Evolutionary conservation across 2,888 invertebrate species (phyloP), one percentile per base, ranked within the genome.

Genomic region (Prenolepis imparis): DNA sequence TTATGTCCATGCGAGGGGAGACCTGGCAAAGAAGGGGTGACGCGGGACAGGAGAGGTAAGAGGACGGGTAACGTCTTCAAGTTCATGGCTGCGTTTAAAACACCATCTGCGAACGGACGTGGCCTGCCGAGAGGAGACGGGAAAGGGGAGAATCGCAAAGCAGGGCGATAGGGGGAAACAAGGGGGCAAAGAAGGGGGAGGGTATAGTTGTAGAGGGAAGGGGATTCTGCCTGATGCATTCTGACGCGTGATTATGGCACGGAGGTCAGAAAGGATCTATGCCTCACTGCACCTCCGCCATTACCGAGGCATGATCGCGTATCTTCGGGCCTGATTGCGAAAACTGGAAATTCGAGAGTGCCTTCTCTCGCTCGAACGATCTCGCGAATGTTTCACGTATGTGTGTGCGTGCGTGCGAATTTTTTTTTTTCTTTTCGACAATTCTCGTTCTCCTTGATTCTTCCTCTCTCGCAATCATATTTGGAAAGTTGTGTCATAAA

Each of bases 231-330:
- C 88, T 86, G 93, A 91, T 93, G 93, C 93, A 91, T 94, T 93
- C 94, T 93, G 93, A 94, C 93, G 92, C 93, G 93, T 93, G 93
- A 94, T 94, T 94, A 93, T 93, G 85, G 91, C 92, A 93, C 92
- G 93, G 93, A 94, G 93, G 93, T 94, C 93, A 93, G 92, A 90
- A 90, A 93, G 94, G 94, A 94, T 93, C 93, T 94, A 93, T 90
- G 94, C 93, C 86, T 93, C 90, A 94, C 94, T 94, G 94, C 94
- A 90, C 91, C 90, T 89, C 91, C 92, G 92, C 92, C 93, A 93
- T 94, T 93, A 93, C 91, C 87, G 82, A 84, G 84, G 82, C 88
- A 88, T 83, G 87, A 88, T 89, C 89, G 88, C 87, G 52, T 90
- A 88, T 88, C 90, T 85, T 85, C 81, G 85, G 68, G 72, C 82